These are phyloP conservation scores for Tenthredo notha DNA, from an alignment of 2,888 invertebrate species.

Conservation along the genomic window DNA sequence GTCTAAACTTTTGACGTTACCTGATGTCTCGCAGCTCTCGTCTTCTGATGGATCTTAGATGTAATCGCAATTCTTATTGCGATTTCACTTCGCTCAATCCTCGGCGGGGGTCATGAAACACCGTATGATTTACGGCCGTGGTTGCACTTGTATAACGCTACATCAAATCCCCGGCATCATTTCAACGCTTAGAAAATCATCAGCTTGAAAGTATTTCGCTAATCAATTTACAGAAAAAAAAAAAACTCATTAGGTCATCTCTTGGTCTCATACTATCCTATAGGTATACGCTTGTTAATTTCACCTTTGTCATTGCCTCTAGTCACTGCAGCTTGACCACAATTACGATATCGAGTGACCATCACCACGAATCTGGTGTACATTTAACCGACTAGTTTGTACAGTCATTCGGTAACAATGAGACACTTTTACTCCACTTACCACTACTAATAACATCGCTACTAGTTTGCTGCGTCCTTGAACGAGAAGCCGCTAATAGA, in stretches of 20 bases:
- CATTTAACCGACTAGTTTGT: not conserved
- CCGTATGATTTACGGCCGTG: not conserved
- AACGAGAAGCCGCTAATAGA: not conserved
- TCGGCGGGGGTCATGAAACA: not conserved
- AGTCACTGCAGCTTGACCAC: slow-evolving; percentile 6
- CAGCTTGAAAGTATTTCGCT: not conserved
- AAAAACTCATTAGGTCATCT: not conserved
- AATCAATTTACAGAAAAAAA: no score
- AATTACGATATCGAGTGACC: slow-evolving; percentile 13
- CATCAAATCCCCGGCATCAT: not conserved
- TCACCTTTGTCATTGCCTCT: not conserved
- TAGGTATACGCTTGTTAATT: not conserved
- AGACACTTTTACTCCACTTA: slow-evolving; percentile 11
- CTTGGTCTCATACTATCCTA: not conserved
- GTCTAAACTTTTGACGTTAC: slow-evolving; percentile 14
- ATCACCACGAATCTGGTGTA: not conserved
- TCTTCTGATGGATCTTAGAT: not conserved
- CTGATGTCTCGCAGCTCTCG: not conserved
- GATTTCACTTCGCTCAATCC: slow-evolving; percentile 35
- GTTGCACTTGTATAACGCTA: not conserved
- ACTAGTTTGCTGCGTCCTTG: not conserved
- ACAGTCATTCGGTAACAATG: not conserved
- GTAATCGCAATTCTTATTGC: slow-evolving; percentile 11
- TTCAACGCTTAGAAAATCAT: not conserved
- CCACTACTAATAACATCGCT: not conserved